Base-by-base conservation (phyloP, 2,797 vertebrate species). In the Ambastaia sidthimunki region DNA sequence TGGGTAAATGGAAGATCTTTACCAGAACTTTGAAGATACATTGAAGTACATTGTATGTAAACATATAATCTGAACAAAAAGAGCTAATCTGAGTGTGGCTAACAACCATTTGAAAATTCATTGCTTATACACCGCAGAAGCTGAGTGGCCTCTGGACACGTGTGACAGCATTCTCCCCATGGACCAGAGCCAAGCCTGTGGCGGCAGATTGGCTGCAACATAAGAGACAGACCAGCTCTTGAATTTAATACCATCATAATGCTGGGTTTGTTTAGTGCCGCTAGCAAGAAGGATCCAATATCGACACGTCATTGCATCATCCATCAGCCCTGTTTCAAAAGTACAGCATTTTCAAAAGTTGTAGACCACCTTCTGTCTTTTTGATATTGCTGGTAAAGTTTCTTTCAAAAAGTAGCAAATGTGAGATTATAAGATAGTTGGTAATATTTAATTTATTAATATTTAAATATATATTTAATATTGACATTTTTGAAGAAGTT, bases 241-340 rank as follows among this genome's bases (percentile, higher is more conserved):
- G 34, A 75, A 52, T 81, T 70, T 76, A 81, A 76, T 71, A 21
- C 44, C 66, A 81, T 76, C 72, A 71, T 63, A 75, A 76, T 71
- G 80, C 65, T 68, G 74, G 52, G 34, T 47, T 76, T 76, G 69
- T 66, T 78, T 77, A 31, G 69, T 82, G 69, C 60, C 41, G 25
- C 70, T 63, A 62, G 70, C 63, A 78, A 72, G 13, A 69, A 52
- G 23, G 71, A 74, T 78, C 76, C 71, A 73, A 54, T 74, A 70
- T 34, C 34, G 41, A 76, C 65, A 74, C 23, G 74, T 62, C 60
- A 73, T 74, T 80, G 78, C 62, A 41, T 77, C 74, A 80, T 77
- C 52, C 54, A 71, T 82, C 74, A 82, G 31, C 34, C n/a, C 21
- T 47, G 57, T 50, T 71, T 71, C 13, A 65, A 44, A 44, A 37